Percentiles rank a stretch among this genome's conserved stretches.
phyloP scores from a whole-genome alignment of 2,797 vertebrate genomes.

The Brotula barbata region DNA sequence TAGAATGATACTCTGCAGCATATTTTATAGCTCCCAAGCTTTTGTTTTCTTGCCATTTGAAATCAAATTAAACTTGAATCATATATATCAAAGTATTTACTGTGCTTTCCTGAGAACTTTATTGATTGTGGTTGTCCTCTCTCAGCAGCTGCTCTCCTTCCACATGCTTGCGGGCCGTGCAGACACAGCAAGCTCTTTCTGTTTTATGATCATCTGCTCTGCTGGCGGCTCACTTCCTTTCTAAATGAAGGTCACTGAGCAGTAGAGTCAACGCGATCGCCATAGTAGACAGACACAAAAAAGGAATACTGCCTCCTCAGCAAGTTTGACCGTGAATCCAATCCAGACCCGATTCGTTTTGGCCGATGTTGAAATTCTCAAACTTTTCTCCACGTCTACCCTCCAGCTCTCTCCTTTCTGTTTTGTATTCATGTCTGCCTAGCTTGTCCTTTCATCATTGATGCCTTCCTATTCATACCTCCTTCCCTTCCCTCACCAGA shows the following conservation, averaged over 20 bases:
- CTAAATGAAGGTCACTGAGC: constrained; percentile 47
- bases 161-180: constrained; percentile 29
- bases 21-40: not conserved
- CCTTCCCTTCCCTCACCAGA: constrained; percentile 16
- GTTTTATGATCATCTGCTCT: constrained; percentile 64
- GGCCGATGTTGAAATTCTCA: constrained; percentile 38
- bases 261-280: constrained; percentile 33
- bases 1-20: constrained; percentile 25
- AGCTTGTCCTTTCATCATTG: constrained; percentile 48
- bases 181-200: constrained; percentile 54
- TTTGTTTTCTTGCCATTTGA: no score
- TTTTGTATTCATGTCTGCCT: constrained; percentile 41
- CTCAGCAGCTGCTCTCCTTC: constrained; percentile 46
- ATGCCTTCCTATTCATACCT: constrained; percentile 47
- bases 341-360: constrained; percentile 49
- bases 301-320: constrained; percentile 15
- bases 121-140: constrained; percentile 46
- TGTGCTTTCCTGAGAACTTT: constrained; percentile 38
- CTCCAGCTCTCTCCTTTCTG: constrained; percentile 51
- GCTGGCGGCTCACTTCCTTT: constrained; percentile 61
- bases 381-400: constrained; percentile 38
- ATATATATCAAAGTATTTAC: no score
- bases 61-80: no score
- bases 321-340: constrained; percentile 19
- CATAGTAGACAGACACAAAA: constrained; percentile 26